Percentiles rank a stretch among this genome's conserved stretches.
Conservation (phyloP, 1,140 invertebrate genomes). For the Brachionus koreanus region DNA sequence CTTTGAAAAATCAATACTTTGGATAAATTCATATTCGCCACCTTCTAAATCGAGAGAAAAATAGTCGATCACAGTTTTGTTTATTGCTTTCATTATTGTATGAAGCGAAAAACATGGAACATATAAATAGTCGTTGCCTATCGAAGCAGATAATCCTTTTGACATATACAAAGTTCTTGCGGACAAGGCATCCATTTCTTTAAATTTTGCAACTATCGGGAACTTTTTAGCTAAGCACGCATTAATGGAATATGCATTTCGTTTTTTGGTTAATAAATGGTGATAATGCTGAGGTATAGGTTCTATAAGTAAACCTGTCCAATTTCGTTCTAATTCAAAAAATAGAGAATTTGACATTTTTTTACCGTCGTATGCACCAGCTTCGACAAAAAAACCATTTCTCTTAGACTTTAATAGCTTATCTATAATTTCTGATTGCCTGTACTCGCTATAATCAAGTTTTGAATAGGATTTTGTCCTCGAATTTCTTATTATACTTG, state of each 20-base stretch:
- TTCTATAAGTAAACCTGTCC: constrained; percentile 70
- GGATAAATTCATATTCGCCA: constrained; percentile 45
- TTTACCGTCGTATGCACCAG: constrained; percentile 62
- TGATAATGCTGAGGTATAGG: constrained; percentile 65
- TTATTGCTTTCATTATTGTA: constrained; percentile 18
- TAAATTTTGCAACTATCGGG: background rate
- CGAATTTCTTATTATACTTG: background rate
- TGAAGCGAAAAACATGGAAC: background rate
- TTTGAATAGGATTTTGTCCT: background rate
- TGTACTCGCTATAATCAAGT: background rate
- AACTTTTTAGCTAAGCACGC: background rate
- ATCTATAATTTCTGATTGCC: background rate
- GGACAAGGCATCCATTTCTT: background rate
- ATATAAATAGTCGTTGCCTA: background rate
- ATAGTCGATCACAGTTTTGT: constrained; percentile 47
- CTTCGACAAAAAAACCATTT: constrained; percentile 61
- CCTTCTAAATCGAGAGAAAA: constrained; percentile 50
- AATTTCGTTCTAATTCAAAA: constrained; percentile 67
- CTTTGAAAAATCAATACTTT: background rate
- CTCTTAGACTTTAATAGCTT: background rate
- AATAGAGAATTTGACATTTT: constrained; percentile 65
- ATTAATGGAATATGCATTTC: constrained; percentile 32
- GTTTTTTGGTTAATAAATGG: constrained; percentile 54
- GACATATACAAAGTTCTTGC: background rate
- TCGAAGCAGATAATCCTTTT: background rate